These are phyloP conservation scores for Orchestia grillus DNA, from an alignment of 1,140 invertebrate species.

Conservation along the genomic window DNA sequence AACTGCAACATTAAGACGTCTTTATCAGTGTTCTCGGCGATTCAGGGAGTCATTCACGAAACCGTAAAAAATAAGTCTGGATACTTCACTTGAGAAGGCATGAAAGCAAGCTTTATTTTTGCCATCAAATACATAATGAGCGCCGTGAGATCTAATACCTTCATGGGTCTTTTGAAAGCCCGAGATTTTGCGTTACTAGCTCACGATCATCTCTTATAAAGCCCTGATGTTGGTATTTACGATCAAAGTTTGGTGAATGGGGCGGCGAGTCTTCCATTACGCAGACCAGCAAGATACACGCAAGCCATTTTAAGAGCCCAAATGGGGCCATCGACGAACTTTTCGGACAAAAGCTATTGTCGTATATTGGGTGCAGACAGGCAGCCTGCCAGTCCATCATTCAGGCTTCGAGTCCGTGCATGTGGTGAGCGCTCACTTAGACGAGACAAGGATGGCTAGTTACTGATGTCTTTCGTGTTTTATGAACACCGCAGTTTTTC, in stretches of 20 bases:
- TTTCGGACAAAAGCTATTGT: neutral
- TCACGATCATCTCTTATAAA: constrained; percentile 11
- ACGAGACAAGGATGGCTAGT: neutral
- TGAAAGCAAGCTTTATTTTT: neutral
- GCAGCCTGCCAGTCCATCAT: neutral
- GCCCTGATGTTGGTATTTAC: constrained; percentile 36
- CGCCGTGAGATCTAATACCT: neutral
- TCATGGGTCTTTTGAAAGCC: neutral
- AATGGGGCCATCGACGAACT: constrained; percentile 30
- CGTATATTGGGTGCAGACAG: constrained; percentile 32
- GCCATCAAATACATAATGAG: neutral
- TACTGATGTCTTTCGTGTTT: neutral
- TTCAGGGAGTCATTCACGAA: neutral
- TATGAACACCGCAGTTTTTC: neutral
- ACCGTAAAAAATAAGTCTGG: neutral
- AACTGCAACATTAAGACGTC: neutral
- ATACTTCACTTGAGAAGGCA: neutral
- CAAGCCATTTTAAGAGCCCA: constrained; percentile 19
- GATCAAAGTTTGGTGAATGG: constrained; percentile 30
- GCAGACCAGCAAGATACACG: constrained; percentile 17
- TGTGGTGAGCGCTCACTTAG: neutral
- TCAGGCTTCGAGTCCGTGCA: neutral
- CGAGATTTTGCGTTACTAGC: neutral
- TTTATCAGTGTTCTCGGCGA: neutral
- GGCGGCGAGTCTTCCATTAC: constrained; percentile 8